These are phyloP conservation scores for Epinephelus awoara DNA, from an alignment of 2,797 vertebrate species.

Conservation along the genomic window DNA sequence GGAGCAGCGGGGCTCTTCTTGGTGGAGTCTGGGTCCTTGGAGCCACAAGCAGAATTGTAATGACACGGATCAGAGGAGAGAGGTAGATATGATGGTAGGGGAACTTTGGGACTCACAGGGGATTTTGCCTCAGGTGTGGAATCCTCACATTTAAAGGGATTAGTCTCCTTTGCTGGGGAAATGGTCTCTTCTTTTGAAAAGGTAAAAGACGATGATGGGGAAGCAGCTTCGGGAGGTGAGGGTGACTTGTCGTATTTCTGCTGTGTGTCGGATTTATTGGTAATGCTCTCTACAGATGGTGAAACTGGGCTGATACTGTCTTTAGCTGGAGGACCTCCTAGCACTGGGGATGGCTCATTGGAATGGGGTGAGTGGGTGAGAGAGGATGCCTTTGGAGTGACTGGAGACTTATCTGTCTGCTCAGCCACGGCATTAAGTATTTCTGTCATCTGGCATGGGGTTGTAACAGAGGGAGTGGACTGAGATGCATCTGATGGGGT, in stretches of 20 bases:
- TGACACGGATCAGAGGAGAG: conserved; percentile 67
- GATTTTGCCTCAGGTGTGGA: conserved; percentile 86
- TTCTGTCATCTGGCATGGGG: conserved; percentile 91
- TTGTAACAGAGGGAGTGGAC: conserved; percentile 93
- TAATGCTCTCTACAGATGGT: conserved; percentile 46
- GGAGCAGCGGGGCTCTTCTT: conserved; percentile 80
- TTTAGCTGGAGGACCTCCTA: conserved; percentile 61
- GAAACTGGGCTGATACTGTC: conserved; percentile 63
- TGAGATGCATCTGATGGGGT: conserved; percentile 95
- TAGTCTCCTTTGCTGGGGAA: conserved; percentile 70
- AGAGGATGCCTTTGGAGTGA: conserved; percentile 79
- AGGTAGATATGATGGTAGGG: conserved; percentile 73
- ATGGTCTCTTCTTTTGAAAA: conserved; percentile 71
- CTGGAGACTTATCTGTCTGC: conserved; percentile 76
- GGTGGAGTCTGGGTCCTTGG: conserved; percentile 77
- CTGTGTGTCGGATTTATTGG: conserved; percentile 56
- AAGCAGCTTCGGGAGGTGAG: conserved; percentile 71
- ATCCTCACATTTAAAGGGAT: conserved; percentile 85
- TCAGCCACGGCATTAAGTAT: conserved; percentile 64
- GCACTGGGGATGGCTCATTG: conserved; percentile 72
- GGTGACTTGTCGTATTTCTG: conserved; percentile 71
- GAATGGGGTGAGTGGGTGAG: conserved; percentile 79
- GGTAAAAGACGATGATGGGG: conserved; percentile 81
- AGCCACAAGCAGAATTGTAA: conserved; percentile 76
- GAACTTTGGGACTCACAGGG: conserved; percentile 73